These are phyloP conservation scores for Metaphire vulgaris DNA, from an alignment of 1,140 invertebrate genomes.

Conservation along the genomic window DNA sequence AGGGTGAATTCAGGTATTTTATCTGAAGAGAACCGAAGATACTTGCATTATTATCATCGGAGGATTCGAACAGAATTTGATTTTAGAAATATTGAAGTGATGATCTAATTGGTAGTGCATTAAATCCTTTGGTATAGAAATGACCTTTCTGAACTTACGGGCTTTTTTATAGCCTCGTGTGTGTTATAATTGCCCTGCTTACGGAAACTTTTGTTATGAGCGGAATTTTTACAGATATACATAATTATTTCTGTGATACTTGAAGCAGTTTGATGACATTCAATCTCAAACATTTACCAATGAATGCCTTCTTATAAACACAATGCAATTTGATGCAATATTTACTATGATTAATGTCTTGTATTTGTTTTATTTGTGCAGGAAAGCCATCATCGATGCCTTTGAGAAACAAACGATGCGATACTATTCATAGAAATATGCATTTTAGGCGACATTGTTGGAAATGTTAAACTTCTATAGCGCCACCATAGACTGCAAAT, in stretches of 20 bases:
- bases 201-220: background rate
- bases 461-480: too few species aligned
- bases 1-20: constrained; percentile 73
- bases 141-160: background rate
- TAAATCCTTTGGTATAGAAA: background rate
- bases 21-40: background rate
- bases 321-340: background rate
- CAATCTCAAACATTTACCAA: background rate
- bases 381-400: background rate
- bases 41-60: background rate
- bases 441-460: too few species aligned
- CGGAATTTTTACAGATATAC: background rate
- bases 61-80: background rate
- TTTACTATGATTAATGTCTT: background rate
- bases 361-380: background rate
- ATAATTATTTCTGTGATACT: background rate
- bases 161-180: background rate
- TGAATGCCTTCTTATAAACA: background rate
- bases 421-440: too few species aligned
- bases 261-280: background rate
- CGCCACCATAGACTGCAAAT: too few species aligned
- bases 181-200: background rate
- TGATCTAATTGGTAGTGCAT: too few species aligned
- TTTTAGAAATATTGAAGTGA: too few species aligned
- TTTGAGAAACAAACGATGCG: background rate